Evolutionary conservation across 2,888 invertebrate species (phyloP), one percentile per base, ranked within the genome.

Genomic region (Patella ulyssiponensis): DNA sequence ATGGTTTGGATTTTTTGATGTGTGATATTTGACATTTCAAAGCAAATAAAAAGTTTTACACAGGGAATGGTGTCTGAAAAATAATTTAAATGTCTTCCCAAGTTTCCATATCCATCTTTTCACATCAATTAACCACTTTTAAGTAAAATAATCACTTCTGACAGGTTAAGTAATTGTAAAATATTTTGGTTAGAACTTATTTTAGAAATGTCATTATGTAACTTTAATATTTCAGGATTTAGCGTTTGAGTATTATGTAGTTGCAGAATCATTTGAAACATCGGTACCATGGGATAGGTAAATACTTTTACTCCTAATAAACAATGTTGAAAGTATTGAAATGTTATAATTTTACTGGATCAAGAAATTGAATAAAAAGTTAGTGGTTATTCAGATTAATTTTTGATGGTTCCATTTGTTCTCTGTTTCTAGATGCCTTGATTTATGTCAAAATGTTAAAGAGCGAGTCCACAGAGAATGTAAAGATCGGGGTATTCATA

Each of bases 201-300:
- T 9, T 9, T 44, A 44, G 7, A 44, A 44, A 44, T 9, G 9
- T 44, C 44, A 44, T 44, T 7, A 44, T 44, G 44, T 44, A 44
- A 7, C 44, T 44, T 80, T 84, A 79, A 78, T 81, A 79, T 92
- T 92, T 11, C 92, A 97, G 97, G 99, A 99, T 91, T 93, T 98
- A 74, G 98, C 95, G 0, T 93, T 99, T 83, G 95, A 97, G 77
- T 96, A 95, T 91, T 94, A 95, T 83, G 94, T 98, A 23, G 95
- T 98, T 2, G 96, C 98, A 0, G 99, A 99, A 92, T 98, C 98
- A 0, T 99, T 99, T 93, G 99, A 99, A 93, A 99, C 99, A 0
- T 99, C 99, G 0, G 98, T 98, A 2, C 96, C 99, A 1, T 99
- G 99, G 99, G 97, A 97, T 92, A 91, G 92, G 92, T 92, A 75